Evolutionary conservation across 2,888 invertebrate species (phyloP).

Genomic region (Tridacna crocea): DNA sequence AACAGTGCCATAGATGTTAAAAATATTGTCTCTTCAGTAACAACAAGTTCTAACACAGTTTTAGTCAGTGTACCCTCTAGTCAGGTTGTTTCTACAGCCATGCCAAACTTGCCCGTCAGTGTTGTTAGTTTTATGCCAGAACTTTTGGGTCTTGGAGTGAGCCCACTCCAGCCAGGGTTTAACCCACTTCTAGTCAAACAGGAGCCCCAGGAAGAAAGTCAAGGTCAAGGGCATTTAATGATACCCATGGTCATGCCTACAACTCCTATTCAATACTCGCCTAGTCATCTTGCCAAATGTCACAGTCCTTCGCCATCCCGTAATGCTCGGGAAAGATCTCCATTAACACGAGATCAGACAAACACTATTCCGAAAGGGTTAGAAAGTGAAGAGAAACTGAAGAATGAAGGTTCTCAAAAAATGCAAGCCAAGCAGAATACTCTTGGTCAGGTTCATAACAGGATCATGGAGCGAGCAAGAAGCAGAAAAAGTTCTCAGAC

Average conservation of each 20-base stretch:
- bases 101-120: conserved; percentile 50
- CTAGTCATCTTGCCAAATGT: conserved; percentile 42
- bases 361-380: conserved; percentile 33
- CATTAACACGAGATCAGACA: conserved; percentile 29
- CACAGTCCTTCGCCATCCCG: conserved; percentile 49
- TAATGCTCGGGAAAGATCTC: conserved; percentile 46
- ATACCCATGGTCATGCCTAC: conserved; percentile 16
- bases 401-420: conserved; percentile 41
- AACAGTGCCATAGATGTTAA: conserved; percentile 28
- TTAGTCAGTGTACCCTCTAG: conserved; percentile 12
- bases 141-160: conserved; percentile 26
- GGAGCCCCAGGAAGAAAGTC: conserved; percentile 45
- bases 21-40: conserved; percentile 7
- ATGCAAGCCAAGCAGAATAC: conserved; percentile 56
- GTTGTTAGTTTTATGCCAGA: conserved; percentile 49
- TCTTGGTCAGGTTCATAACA: conserved; percentile 57
- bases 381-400: conserved; percentile 43
- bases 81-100: conserved; percentile 27
- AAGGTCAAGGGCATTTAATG: conserved; percentile 18
- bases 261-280: conserved; percentile 30
- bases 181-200: conserved; percentile 68
- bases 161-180: conserved; percentile 36
- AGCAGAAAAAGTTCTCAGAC: conserved; percentile 55
- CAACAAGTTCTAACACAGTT: background rate
- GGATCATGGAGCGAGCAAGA: conserved; percentile 61